phyloP scores from a whole-genome alignment of 2,797 vertebrate genomes.

The Ctenochaetus hawaiiensis region DNA sequence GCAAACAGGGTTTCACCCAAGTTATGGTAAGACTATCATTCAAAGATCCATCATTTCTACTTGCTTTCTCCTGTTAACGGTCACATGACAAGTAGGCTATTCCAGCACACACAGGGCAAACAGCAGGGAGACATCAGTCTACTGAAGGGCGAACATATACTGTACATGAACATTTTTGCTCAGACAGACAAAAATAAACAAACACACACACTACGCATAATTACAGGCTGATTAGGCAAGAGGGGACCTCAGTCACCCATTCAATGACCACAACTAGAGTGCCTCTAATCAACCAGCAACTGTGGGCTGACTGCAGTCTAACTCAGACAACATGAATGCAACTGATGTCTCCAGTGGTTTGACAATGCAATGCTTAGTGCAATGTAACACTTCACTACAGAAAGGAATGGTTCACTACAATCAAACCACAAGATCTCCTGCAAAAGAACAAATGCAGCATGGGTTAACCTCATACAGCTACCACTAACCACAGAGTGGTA shows the following conservation, averaged over 20 bases:
- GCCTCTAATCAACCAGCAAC: conserved; percentile 45
- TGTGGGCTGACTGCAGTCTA: conserved; percentile 35
- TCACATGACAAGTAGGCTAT: not conserved
- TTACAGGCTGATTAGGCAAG: conserved; percentile 14
- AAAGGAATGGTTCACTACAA: conserved; percentile 48
- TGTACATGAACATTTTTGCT: not conserved
- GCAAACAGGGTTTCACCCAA: not conserved
- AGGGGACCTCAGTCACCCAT: conserved; percentile 25
- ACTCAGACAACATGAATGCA: conserved; percentile 51
- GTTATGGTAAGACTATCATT: conserved; percentile 1
- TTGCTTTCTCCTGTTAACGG: not conserved
- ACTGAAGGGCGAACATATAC: not conserved
- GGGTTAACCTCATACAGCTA: conserved; percentile 43
- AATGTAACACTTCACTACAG: conserved; percentile 49
- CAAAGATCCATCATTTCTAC: not conserved
- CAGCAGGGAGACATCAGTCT: not conserved
- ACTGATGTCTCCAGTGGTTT: conserved; percentile 56
- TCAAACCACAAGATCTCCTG: conserved; percentile 60
- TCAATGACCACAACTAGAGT: conserved; percentile 40
- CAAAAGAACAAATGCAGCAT: conserved; percentile 54
- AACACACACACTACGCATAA: conserved; percentile 1
- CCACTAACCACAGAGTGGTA: conserved; percentile 52
- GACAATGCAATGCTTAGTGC: conserved; percentile 48
- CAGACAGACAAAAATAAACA: conserved; percentile 27
- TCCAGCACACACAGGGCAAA: not conserved